phyloP scores from a whole-genome alignment of 2,888 invertebrate species.

The Anoncus sp. region DNA sequence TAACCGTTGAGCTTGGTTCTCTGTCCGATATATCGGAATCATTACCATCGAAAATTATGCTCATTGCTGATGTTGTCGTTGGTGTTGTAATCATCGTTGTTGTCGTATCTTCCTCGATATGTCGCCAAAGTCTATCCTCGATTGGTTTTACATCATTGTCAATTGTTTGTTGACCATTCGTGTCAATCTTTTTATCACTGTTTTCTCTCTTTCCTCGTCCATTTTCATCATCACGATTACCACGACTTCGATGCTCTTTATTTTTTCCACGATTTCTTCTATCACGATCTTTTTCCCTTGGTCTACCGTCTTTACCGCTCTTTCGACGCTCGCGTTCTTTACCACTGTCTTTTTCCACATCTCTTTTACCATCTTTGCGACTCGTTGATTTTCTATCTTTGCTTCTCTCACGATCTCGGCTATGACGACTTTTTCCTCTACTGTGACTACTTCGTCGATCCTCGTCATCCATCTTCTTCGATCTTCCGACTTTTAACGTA shows the following conservation, averaged over 20 bases:
- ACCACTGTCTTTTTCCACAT: constrained; percentile 71
- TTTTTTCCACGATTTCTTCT: constrained; percentile 69
- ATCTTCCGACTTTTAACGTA: too few species aligned
- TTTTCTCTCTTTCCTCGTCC: constrained; percentile 68
- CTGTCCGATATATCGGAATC: constrained; percentile 85
- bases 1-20: constrained; percentile 92
- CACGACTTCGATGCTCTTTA: constrained; percentile 69
- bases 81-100: constrained; percentile 64
- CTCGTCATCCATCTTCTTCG: constrained; percentile 67
- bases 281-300: constrained; percentile 70
- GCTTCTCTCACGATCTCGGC: constrained; percentile 75
- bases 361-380: constrained; percentile 67
- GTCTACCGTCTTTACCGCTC: constrained; percentile 67
- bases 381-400: constrained; percentile 72
- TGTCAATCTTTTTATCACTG: constrained; percentile 70
- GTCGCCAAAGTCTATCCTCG: constrained; percentile 85
- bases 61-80: constrained; percentile 31
- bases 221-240: constrained; percentile 44
- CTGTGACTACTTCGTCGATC: constrained; percentile 68
- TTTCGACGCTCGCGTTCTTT: constrained; percentile 74
- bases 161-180: constrained; percentile 62
- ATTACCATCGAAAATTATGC: constrained; percentile 75
- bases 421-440: constrained; percentile 72
- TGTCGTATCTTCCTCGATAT: constrained; percentile 82
- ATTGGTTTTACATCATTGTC: constrained; percentile 79